These are phyloP conservation scores for Diarsia brunnea DNA, from an alignment of 2,888 invertebrate genomes.

Conservation along the genomic window DNA sequence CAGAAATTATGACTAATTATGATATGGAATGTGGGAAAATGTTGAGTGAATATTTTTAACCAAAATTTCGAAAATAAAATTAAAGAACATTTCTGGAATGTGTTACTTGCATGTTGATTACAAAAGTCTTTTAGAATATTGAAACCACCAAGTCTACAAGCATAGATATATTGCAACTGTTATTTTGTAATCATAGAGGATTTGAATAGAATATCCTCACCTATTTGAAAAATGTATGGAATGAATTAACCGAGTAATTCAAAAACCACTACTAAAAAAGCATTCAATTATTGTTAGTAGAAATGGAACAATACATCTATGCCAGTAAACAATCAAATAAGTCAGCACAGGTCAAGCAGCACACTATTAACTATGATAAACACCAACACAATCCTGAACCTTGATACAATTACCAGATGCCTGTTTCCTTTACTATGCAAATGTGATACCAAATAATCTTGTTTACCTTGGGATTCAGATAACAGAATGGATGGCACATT, in stretches of 20 bases:
- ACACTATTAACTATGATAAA: constrained; percentile 37
- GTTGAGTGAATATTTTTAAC: neutral
- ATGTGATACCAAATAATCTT: constrained; percentile 57
- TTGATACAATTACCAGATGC: constrained; percentile 59
- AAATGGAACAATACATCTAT: constrained; percentile 32
- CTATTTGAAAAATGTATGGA: neutral
- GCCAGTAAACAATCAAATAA: constrained; percentile 64
- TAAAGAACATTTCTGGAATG: neutral
- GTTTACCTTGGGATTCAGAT: constrained; percentile 84
- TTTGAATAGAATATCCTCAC: neutral
- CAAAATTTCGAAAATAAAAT: neutral
- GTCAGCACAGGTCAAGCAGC: constrained; percentile 52
- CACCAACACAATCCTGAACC: constrained; percentile 46
- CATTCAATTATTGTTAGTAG: neutral
- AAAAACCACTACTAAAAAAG: neutral
- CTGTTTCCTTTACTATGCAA: constrained; percentile 60
- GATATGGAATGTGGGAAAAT: neutral
- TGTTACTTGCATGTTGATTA: neutral
- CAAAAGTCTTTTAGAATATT: constrained; percentile 6
- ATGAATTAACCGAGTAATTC: neutral
- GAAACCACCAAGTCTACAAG: neutral
- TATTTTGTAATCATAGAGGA: constrained; percentile 1
- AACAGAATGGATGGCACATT: constrained; percentile 86
- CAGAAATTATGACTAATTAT: neutral
- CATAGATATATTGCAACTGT: constrained; percentile 4